Base-by-base conservation (phyloP, 2,888 invertebrate genomes). In the Macrostomum cliftonense region DNA sequence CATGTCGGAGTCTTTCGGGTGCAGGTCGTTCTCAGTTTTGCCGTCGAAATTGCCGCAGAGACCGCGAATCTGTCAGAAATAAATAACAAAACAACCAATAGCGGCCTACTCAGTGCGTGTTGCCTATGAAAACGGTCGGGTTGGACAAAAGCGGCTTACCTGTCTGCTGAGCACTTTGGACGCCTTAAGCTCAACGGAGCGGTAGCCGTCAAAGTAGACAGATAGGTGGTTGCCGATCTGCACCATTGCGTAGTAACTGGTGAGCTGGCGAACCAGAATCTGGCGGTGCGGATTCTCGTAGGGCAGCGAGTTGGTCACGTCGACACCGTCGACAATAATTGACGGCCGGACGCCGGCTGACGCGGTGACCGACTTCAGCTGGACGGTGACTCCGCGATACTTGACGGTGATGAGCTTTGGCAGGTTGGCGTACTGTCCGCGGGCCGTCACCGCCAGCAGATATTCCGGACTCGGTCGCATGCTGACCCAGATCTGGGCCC, bases 31-130 rank as follows among this genome's bases (percentile, higher is more conserved):
- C 12, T 43, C 39, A 38, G 44, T 14, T 36, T 49, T 39, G 19
- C 49, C 49, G 38, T 51, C 51, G 21, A 51, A 51, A 28, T 50
- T 50, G 43, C 51, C 51, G 37, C 51, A 51, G 2, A 51, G 21
- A 37, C 51, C 51, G 14, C 17, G 42, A 12, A 51, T 21, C 44
- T 51, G 42, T 28, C 28, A 28, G 28, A 28, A 28, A 7, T 28
- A n/a, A n/a, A n/a, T n/a, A n/a, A n/a, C n/a, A n/a, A n/a, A n/a
- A n/a, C n/a, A n/a, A n/a, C n/a, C n/a, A n/a, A n/a, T n/a, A n/a
- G n/a, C n/a, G n/a, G n/a, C n/a, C n/a, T n/a, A n/a, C n/a, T n/a
- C n/a, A n/a, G n/a, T n/a, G n/a, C n/a, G n/a, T n/a, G n/a, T n/a
- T n/a, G n/a, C n/a, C n/a, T n/a, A n/a, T n/a, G n/a, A n/a, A n/a